Evolutionary conservation across 2,888 invertebrate species (phyloP).

Genomic region (Mayetiola destructor): DNA sequence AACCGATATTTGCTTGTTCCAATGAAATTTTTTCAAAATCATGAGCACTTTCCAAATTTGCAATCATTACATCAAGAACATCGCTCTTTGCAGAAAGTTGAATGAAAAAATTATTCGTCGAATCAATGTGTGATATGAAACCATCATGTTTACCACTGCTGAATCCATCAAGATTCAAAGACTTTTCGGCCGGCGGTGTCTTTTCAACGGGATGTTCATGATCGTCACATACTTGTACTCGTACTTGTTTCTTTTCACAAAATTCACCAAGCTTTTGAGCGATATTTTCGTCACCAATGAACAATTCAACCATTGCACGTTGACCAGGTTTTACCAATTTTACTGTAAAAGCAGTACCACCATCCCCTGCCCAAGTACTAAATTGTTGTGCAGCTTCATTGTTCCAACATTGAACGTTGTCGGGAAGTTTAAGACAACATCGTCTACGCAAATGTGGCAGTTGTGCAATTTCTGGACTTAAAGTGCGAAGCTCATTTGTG

Average conservation of each 20-base stretch:
- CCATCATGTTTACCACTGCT: constrained; percentile 29
- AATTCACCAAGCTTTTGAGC: constrained; percentile 43
- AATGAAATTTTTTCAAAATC: not conserved
- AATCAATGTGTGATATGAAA: constrained; percentile 53
- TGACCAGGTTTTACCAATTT: constrained; percentile 51
- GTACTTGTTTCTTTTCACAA: constrained; percentile 32
- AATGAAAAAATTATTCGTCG: constrained; percentile 58
- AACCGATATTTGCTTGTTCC: constrained; percentile 33
- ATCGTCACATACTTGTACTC: not conserved
- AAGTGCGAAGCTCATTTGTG: constrained; percentile 41
- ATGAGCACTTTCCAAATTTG: not conserved
- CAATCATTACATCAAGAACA: not conserved
- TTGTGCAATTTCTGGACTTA: constrained; percentile 45
- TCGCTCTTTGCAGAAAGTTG: constrained; percentile 32
- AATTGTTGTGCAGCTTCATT: constrained; percentile 50
- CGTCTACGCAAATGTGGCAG: constrained; percentile 45
- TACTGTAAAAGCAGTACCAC: constrained; percentile 53
- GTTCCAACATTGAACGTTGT: constrained; percentile 46
- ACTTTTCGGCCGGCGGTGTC: not conserved
- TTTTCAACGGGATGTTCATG: not conserved
- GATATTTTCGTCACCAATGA: constrained; percentile 44
- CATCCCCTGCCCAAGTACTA: constrained; percentile 50
- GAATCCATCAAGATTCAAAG: not conserved
- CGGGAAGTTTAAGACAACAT: constrained; percentile 46
- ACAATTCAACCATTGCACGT: constrained; percentile 48